phyloP scores from a whole-genome alignment of 2,888 invertebrate genomes.

The Choreutis nemorana region DNA sequence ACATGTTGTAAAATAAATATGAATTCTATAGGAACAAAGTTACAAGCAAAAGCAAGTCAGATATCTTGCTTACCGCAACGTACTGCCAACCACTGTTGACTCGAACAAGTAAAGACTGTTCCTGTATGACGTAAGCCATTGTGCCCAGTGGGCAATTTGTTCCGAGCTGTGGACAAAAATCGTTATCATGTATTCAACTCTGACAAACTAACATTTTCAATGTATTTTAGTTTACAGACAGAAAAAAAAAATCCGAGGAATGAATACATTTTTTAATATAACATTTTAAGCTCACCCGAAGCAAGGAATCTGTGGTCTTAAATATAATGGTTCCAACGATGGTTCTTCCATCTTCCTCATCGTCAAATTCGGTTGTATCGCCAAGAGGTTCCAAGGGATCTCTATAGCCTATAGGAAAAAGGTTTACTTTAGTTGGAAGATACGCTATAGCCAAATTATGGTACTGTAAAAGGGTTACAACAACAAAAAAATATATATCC shows the following conservation, averaged over 20 bases:
- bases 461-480: too few relatives aligned
- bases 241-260: background rate
- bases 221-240: background rate
- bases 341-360: slow-evolving; percentile 51
- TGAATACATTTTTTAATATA: slow-evolving; percentile 1
- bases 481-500: slow-evolving; percentile 7
- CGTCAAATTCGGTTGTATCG: slow-evolving; percentile 44
- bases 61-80: slow-evolving; percentile 89
- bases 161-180: slow-evolving; percentile 34
- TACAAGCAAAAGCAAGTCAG: too few relatives aligned
- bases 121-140: slow-evolving; percentile 90
- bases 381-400: slow-evolving; percentile 38
- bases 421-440: background rate
- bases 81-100: slow-evolving; percentile 96
- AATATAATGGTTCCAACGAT: slow-evolving; percentile 52
- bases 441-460: too few relatives aligned
- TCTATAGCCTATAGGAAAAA: slow-evolving; percentile 26
- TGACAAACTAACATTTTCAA: background rate
- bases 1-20: too few relatives aligned
- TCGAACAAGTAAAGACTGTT: slow-evolving; percentile 87
- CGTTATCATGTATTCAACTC: background rate
- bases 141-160: slow-evolving; percentile 75
- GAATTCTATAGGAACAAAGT: too few relatives aligned
- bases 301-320: slow-evolving; percentile 46
- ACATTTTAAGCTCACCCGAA: slow-evolving; percentile 30